Conservation (phyloP, 2,113 vertebrate genomes). For the Seriola dumerili region DNA sequence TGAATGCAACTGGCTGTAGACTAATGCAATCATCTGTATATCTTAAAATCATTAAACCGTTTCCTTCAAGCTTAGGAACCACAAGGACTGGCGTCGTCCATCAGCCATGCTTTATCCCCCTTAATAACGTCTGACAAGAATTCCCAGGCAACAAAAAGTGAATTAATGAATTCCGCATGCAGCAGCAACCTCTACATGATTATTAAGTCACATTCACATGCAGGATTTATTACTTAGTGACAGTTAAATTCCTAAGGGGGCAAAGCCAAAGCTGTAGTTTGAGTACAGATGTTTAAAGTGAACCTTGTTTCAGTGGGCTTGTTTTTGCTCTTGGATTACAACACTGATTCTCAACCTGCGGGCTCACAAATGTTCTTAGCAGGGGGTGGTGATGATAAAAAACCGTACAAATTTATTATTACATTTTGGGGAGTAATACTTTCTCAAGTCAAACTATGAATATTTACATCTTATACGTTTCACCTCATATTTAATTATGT, state of each 20-base stretch:
- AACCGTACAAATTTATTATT: conserved; percentile 22
- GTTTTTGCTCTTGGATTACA: conserved; percentile 25
- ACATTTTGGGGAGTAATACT: conserved; percentile 19
- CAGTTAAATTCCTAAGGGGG: conserved; percentile 39
- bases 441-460: conserved; percentile 34
- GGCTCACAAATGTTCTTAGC: not conserved
- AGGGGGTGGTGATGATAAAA: conserved; percentile 10
- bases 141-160: conserved; percentile 64
- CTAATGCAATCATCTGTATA: conserved; percentile 56
- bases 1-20: conserved; percentile 60
- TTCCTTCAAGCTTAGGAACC: conserved; percentile 49
- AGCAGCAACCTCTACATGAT: conserved; percentile 40
- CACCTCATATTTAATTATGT: conserved; percentile 32
- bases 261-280: conserved; percentile 31
- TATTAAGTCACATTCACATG: conserved; percentile 62
- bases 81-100: conserved; percentile 50
- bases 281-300: conserved; percentile 20
- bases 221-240: conserved; percentile 50
- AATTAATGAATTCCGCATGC: conserved; percentile 66
- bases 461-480: conserved; percentile 21
- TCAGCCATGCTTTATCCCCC: conserved; percentile 66
- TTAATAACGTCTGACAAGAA: conserved; percentile 70
- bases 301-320: conserved; percentile 14
- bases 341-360: conserved; percentile 2
- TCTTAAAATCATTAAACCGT: conserved; percentile 59